Evolutionary conservation across 1,140 invertebrate species (phyloP).

Genomic region (Nixonia krombeini): DNA sequence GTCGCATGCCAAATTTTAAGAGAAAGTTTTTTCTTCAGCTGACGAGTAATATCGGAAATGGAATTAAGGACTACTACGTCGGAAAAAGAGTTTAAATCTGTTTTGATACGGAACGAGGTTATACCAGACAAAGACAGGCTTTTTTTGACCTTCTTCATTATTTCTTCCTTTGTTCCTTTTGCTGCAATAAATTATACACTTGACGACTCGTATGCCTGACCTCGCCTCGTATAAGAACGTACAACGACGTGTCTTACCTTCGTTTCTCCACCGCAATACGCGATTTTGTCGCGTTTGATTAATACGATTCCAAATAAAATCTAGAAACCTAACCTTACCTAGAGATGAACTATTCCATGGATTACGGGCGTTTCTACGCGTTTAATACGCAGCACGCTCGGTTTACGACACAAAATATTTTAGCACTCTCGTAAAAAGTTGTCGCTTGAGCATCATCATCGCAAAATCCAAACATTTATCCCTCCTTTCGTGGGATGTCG

Average conservation of each 20-base stretch:
- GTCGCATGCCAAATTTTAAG: slow-evolving; percentile 23
- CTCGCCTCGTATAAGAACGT: not conserved
- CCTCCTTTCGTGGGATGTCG: too few species aligned
- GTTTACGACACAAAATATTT: too few species aligned
- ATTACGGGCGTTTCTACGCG: too few species aligned
- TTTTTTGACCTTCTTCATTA: not conserved
- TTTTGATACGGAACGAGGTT: not conserved
- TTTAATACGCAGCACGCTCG: too few species aligned
- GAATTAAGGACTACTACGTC: not conserved
- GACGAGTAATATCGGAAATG: slow-evolving; percentile 16
- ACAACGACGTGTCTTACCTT: not conserved
- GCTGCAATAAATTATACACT: not conserved
- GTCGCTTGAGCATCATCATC: too few species aligned
- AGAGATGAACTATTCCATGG: too few species aligned
- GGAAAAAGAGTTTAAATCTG: slow-evolving; percentile 2
- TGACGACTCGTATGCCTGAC: not conserved
- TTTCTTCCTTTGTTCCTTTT: not conserved
- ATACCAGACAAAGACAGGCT: not conserved
- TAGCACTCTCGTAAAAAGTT: too few species aligned
- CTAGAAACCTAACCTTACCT: too few species aligned
- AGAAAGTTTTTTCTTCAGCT: slow-evolving; percentile 14
- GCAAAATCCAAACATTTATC: too few species aligned
- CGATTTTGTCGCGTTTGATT: too few species aligned
- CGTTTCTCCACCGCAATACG: too few species aligned
- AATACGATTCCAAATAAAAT: too few species aligned